Evolutionary conservation across 2,888 invertebrate species (phyloP).

Genomic region (Andrena marginata): DNA sequence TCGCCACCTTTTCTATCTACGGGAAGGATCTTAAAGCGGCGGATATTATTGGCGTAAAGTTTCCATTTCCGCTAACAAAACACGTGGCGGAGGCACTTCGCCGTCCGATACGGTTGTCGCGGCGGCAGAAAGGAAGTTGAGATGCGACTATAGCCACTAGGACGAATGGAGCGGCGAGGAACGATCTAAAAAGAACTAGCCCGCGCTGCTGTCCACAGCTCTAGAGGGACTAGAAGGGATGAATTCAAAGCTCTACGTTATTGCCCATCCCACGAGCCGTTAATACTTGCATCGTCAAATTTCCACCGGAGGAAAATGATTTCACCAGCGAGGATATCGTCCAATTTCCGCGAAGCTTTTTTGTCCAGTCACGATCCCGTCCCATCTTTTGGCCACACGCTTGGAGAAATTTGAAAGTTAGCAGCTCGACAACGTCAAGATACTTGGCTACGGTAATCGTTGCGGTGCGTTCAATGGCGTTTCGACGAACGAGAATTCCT

Average conservation of each 20-base stretch:
- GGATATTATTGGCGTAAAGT: conserved; percentile 30
- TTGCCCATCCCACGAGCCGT: conserved; percentile 11
- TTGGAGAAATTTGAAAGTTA: not conserved
- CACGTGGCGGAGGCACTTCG: not conserved
- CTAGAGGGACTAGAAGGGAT: conserved; percentile 9
- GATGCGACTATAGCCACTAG: not conserved
- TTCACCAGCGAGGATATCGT: conserved; percentile 28
- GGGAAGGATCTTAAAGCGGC: conserved; percentile 7
- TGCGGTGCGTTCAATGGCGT: not conserved
- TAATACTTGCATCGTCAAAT: conserved; percentile 6
- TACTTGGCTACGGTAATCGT: conserved; percentile 11
- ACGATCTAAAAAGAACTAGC: conserved; percentile 36
- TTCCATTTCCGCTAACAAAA: conserved; percentile 23
- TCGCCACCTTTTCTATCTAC: conserved; percentile 12
- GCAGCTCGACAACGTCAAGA: conserved; percentile 10
- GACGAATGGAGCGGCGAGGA: not conserved
- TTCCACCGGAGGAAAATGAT: conserved; percentile 37
- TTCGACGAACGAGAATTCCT: conserved; percentile 8
- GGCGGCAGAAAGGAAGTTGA: not conserved
- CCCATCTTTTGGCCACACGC: conserved; percentile 23
- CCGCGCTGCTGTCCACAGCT: not conserved
- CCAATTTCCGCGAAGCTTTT: conserved; percentile 29
- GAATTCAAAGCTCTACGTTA: conserved; percentile 36
- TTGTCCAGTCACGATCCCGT: conserved; percentile 14
- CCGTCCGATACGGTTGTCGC: not conserved